These are phyloP conservation scores for Ophonus ardosiacus DNA, from an alignment of 2,888 invertebrate genomes.

Conservation along the genomic window DNA sequence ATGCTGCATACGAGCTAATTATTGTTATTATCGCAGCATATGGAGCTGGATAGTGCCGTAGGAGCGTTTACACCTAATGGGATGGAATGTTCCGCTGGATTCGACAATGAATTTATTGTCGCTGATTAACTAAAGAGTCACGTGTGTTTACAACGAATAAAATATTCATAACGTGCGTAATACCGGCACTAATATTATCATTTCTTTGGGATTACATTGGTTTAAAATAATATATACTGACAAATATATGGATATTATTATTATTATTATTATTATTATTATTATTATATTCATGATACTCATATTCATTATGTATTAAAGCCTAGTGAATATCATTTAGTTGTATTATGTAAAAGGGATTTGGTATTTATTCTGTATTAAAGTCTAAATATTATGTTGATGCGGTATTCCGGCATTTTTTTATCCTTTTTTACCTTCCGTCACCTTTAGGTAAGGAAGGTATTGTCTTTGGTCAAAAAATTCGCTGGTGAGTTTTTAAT, in stretches of 20 bases:
- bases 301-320: background rate
- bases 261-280: background rate
- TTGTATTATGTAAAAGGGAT: background rate
- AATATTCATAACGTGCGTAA: background rate
- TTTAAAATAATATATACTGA: background rate
- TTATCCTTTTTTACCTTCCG: too few species aligned
- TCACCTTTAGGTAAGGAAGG: too few species aligned
- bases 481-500: too few species aligned
- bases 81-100: background rate
- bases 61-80: slow-evolving; percentile 44
- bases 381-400: too few species aligned
- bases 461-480: too few species aligned
- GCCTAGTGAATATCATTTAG: background rate
- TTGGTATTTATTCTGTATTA: too few species aligned
- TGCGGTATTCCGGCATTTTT: too few species aligned
- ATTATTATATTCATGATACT: background rate
- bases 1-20: slow-evolving; percentile 34
- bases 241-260: background rate
- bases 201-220: background rate
- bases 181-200: background rate
- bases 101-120: slow-evolving; percentile 36
- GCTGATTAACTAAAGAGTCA: slow-evolving; percentile 21
- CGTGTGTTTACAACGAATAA: background rate
- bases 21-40: slow-evolving; percentile 49
- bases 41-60: background rate